Base-by-base conservation (phyloP, 2,888 invertebrate species). In the Pomacea canaliculata region DNA sequence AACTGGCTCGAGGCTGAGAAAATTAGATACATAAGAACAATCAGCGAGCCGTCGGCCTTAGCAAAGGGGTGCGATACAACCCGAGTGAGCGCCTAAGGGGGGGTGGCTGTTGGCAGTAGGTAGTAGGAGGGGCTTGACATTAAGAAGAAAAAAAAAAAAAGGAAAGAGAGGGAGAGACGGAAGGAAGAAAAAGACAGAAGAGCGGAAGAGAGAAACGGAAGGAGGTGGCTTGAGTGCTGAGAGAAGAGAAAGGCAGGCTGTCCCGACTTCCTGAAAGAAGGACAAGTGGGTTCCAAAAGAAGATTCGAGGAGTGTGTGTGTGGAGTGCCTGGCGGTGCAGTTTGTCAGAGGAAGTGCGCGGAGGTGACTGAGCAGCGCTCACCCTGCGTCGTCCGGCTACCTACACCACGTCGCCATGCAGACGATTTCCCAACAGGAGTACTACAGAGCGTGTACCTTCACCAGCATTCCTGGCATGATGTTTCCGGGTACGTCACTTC, bases 371-470 rank as follows among this genome's bases (percentile, higher is more conserved):
- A 68, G 48, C 48, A 68, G 68, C 27, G 27, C 27, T 68, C 68
- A 68, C 68, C 27, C 48, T 68, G 16, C 51, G 23, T 12, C 7
- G 46, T 13, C 63, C 18, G 48, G 23, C 67, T 27, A 67, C 18
- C 18, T 67, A 18, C 18, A 10, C 37, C 2, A 19, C 56, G 7
- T 56, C 60, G 76, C n/a, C 68, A 89, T 89, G 88, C 89, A 89
- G 80, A 81, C 86, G 71, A 82, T 88, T 70, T 88, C 88, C 77
- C 87, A 88, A 80, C 87, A 86, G 80, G 89, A 89, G 79, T 89
- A 89, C 78, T 88, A 88, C 79, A 76, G 89, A 62, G 84, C 89
- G 51, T 89, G 89, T 78, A 88, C 88, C 72, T 86, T 89, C 77
- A 84, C 86, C 71, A 85, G 85, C 37, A 81, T 88, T 71, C 85